Percentiles rank a stretch among this genome's conserved stretches.
phyloP scores from a whole-genome alignment of 23 tunicate genomes.

The Styela plicata region DNA sequence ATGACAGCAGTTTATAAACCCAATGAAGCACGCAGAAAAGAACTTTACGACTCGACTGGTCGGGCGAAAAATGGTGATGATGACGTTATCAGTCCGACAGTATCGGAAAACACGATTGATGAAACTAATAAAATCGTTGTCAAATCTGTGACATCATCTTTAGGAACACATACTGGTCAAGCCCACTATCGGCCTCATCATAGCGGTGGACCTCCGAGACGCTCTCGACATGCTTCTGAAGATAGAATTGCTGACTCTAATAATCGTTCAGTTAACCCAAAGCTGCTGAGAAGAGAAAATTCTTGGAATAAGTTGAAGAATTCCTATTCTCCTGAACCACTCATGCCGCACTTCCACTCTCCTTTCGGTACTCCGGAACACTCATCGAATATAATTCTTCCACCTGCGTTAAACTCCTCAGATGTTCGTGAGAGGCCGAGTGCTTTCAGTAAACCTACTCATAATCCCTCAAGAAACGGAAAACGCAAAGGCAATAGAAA shows the following conservation, averaged over 20 bases:
- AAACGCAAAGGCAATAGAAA: neutral
- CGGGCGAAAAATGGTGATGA: neutral
- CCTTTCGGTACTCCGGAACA: neutral
- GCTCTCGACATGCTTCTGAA: neutral
- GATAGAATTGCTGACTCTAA: neutral
- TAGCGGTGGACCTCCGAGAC: neutral
- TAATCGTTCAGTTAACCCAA: neutral
- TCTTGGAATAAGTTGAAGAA: conserved; percentile 34
- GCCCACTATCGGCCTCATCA: neutral
- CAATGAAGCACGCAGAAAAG: neutral
- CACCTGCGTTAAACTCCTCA: neutral
- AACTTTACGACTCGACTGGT: neutral
- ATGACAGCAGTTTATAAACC: conserved; percentile 32
- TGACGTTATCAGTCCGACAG: conserved; percentile 9
- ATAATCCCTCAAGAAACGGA: neutral
- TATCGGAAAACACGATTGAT: conserved; percentile 8
- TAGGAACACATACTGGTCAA: neutral
- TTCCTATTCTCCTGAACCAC: conserved; percentile 32
- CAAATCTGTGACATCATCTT: neutral
- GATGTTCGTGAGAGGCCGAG: neutral
- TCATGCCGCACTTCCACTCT: conserved; percentile 4
- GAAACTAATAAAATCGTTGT: conserved; percentile 3
- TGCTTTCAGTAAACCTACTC: neutral
- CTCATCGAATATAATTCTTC: neutral
- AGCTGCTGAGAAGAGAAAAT: neutral